Evolutionary conservation across 2,888 invertebrate genomes (phyloP), one percentile per base, ranked within the genome.

Genomic region (Drosophila bunnanda): DNA sequence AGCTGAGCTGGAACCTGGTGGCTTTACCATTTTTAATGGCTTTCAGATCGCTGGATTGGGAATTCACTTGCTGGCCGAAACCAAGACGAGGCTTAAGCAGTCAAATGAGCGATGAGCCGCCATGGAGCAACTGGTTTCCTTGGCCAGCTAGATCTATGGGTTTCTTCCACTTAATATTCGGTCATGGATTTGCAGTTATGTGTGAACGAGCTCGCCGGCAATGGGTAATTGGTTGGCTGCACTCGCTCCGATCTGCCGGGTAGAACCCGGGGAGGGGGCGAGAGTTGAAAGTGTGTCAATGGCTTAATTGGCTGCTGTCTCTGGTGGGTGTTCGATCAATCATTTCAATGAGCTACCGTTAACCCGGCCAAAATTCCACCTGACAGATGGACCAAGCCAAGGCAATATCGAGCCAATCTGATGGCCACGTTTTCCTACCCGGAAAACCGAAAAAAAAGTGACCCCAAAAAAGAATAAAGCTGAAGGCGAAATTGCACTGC

Each of bases 181-280:
- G 74, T 84, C 83, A 75, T 87, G 88, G 79, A 87, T 80, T 82
- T 64, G 77, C 80, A 77, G 83, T 84, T 84, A 87, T 87, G 77
- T 87, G 75, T 75, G 82, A 79, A 70, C 64, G 73, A 65, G 30
- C 68, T 66, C 54, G 17, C 76, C 69, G 71, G 52, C 71, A 70
- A 80, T 86, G 67, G 54, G 73, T 64, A 86, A 78, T 52, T 75
- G 75, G 41, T 50, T 64, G 59, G 34, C 61, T 62, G 43, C 25
- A 54, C 36, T 62, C 22, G 44, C 39, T 43, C 55, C 44, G 57
- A 60, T 71, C 67, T 67, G 55, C 38, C 55, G 5, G 54, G 17
- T 55, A 54, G 32, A 22, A 20, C 32, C 30, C 5, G n/a, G 43
- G 6, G n/a, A n/a, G 28, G 44, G 25, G 46, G 44, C 46, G 28